Evolutionary conservation across 2,113 vertebrate genomes (phyloP), one percentile per base, ranked within the genome.

Genomic region (Picathartes gymnocephalus): DNA sequence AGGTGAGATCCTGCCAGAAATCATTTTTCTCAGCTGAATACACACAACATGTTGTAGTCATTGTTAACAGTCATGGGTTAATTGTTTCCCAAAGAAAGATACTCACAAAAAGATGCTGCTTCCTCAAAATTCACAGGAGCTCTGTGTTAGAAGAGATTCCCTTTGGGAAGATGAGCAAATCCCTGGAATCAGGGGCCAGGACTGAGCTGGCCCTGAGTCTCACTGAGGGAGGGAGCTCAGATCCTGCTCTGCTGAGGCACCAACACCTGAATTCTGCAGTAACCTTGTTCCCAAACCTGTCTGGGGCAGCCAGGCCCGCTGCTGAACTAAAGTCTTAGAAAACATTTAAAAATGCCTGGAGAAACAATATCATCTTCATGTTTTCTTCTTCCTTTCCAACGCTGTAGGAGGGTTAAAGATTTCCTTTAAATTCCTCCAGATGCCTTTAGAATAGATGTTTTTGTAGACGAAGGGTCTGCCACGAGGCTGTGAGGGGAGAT

Each of bases 361-460:
- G 4, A 37, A n/a, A 64, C 12, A 51, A 10, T 1, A 33, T 0
- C 4, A 35, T 18, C 82, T 90, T 97, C 90, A 96, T 7, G 25
- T 84, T 84, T 76, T 87, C 91, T 98, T 97, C 96, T 98, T 98
- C 77, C 82, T 97, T 74, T 92, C 86, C 45, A 57, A 11, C 24
- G 40, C 76, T 15, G 50, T 48, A 8, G 74, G 58, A 62, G 98
- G 98, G 23, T 96, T 97, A 92, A 99, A 98, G 81, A 99, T 96
- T 97, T 99, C 99, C 23, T 95, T 76, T 40, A 99, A 86, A 93
- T 99, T 99, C 88, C 66, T 93, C 83, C 98, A 96, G 31, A 98
- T 27, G 2, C 99, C 99, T 42, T 92, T 98, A 58, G 98, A 98
- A 96, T 99, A 98, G 93, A 97, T 97, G 86, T 98, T 98, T 96